phyloP scores from a whole-genome alignment of 2,113 vertebrate genomes.

The Dasyurus viverrinus region DNA sequence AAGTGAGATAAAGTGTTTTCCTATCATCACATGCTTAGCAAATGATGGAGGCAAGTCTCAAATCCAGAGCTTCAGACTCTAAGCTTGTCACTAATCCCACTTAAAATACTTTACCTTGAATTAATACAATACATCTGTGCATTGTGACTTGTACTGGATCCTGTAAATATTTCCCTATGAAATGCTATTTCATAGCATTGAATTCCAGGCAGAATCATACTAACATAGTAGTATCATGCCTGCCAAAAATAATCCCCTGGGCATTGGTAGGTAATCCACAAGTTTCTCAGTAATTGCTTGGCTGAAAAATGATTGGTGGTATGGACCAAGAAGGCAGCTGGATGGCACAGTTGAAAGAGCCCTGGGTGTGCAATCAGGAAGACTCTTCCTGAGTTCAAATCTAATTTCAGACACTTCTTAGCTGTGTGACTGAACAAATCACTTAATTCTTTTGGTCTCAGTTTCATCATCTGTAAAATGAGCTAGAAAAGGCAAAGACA shows the following conservation, averaged over 20 bases:
- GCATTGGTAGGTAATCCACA: background rate
- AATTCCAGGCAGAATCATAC: background rate
- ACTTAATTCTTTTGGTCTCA: background rate
- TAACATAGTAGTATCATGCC: background rate
- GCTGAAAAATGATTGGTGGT: background rate
- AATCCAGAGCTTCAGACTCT: background rate
- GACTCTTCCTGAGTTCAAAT: background rate
- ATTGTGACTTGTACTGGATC: background rate
- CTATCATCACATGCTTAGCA: background rate
- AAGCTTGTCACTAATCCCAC: background rate
- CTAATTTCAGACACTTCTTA: background rate
- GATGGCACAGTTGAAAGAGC: background rate
- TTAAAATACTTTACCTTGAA: background rate
- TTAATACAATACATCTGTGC: background rate
- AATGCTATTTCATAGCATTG: background rate
- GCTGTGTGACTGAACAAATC: background rate
- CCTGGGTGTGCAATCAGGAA: background rate
- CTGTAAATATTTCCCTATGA: background rate
- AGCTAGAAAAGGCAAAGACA: background rate
- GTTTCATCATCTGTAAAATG: background rate
- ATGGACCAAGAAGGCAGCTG: background rate
- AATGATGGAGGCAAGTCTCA: background rate
- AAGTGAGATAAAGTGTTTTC: background rate
- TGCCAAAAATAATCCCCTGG: background rate
- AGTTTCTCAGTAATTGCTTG: background rate